These are phyloP conservation scores for Gryllus bimaculatus DNA, from an alignment of 1,140 invertebrate genomes.

Conservation along the genomic window DNA sequence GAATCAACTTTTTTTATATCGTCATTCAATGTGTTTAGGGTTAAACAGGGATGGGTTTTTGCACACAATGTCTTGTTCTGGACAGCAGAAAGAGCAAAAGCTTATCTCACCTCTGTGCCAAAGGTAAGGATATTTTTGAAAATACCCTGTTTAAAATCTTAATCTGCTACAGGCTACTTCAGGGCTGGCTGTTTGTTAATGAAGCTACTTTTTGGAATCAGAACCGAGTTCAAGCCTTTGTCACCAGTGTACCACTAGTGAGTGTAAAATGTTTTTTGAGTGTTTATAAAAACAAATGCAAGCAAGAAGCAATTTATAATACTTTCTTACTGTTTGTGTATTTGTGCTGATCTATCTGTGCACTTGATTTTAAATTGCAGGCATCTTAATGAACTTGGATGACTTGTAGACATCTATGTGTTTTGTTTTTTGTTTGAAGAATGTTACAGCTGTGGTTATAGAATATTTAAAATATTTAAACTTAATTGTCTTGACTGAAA, in stretches of 20 bases:
- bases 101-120: constrained; percentile 74
- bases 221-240: constrained; percentile 53
- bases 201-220: constrained; percentile 57
- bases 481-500: too few relatives aligned
- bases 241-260: constrained; percentile 69
- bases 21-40: constrained; percentile 39
- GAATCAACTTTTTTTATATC: too few relatives aligned
- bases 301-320: background rate
- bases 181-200: constrained; percentile 79
- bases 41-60: constrained; percentile 87
- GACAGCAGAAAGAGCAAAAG: constrained; percentile 52
- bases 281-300: too few relatives aligned
- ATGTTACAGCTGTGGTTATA: too few relatives aligned
- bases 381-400: too few relatives aligned
- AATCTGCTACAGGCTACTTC: constrained; percentile 53
- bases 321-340: background rate
- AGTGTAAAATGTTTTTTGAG: constrained; percentile 27
- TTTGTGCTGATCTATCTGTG: too few relatives aligned
- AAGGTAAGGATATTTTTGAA: constrained; percentile 40
- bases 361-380: too few relatives aligned
- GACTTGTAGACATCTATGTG: too few relatives aligned
- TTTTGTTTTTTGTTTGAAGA: too few relatives aligned
- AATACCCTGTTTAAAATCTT: constrained; percentile 13
- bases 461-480: too few relatives aligned
- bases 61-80: constrained; percentile 54